Evolutionary conservation across 1,140 invertebrate genomes (phyloP).

Genomic region (Sitobion miscanthi): DNA sequence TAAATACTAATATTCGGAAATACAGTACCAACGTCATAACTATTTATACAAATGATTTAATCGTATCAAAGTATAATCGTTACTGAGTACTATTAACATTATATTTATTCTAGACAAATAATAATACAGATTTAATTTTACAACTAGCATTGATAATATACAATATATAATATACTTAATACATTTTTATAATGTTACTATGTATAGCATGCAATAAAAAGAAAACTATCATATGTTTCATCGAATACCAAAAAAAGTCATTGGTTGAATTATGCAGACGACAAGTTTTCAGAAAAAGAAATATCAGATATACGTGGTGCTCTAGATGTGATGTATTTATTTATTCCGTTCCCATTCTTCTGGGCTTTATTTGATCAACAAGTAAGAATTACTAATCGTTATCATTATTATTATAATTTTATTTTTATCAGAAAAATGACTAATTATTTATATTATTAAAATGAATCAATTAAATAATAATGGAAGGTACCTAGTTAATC

Average conservation of each 20-base stretch:
- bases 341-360: conserved; percentile 73
- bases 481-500: background rate
- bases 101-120: no score
- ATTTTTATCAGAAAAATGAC: background rate
- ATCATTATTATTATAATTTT: background rate
- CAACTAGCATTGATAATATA: background rate
- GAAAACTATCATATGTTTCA: conserved; percentile 62
- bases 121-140: background rate
- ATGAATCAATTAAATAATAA: background rate
- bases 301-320: conserved; percentile 69
- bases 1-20: background rate
- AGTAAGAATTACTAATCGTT: conserved; percentile 60
- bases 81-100: background rate
- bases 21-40: background rate
- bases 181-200: background rate
- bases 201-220: conserved; percentile 62
- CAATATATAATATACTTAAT: background rate
- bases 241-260: conserved; percentile 67
- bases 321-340: conserved; percentile 68
- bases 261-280: conserved; percentile 81
- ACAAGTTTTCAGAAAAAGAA: conserved; percentile 66
- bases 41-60: background rate
- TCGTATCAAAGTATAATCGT: background rate
- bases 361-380: conserved; percentile 74
- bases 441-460: background rate